phyloP scores from a whole-genome alignment of 2,888 invertebrate genomes.

The Pegoplata infirma region DNA sequence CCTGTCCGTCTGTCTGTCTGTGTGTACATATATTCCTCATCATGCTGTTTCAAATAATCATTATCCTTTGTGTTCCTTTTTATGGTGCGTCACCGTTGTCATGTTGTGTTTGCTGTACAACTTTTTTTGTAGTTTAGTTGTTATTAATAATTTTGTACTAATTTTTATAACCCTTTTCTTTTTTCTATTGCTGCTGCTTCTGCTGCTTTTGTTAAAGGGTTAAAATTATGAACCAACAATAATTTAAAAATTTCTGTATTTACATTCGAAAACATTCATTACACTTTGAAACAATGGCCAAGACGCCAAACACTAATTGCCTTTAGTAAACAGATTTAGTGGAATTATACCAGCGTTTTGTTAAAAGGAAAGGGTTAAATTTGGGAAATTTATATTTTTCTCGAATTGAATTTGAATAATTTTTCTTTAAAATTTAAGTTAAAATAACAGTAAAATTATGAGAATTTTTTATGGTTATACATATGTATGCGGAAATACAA shows the following conservation, averaged over 20 bases:
- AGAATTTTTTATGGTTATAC: too few species aligned
- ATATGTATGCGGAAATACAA: too few species aligned
- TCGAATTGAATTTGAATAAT: too few species aligned
- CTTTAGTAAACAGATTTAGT: slow-evolving; percentile 52
- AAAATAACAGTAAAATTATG: too few species aligned
- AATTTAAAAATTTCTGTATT: slow-evolving; percentile 13
- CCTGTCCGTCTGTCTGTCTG: too few species aligned
- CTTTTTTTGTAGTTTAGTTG: slow-evolving; percentile 19
- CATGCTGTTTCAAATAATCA: slow-evolving; percentile 15
- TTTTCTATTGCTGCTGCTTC: neutral
- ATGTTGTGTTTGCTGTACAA: neutral
- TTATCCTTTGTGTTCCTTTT: slow-evolving; percentile 21
- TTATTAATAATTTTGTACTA: neutral
- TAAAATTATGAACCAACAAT: slow-evolving; percentile 35
- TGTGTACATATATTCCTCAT: too few species aligned
- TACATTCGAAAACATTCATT: too few species aligned
- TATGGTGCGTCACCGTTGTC: slow-evolving; percentile 15
- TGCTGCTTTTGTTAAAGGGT: slow-evolving; percentile 29
- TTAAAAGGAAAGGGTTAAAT: neutral
- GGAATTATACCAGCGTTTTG: neutral
- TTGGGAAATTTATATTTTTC: neutral
- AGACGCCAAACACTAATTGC: slow-evolving; percentile 73
- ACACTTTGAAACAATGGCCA: slow-evolving; percentile 21
- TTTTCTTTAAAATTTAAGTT: too few species aligned
- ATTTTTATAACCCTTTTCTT: slow-evolving; percentile 32